Evolutionary conservation across 2,797 vertebrate species (phyloP).

Genomic region (Xiphorhynchus erythropygius): DNA sequence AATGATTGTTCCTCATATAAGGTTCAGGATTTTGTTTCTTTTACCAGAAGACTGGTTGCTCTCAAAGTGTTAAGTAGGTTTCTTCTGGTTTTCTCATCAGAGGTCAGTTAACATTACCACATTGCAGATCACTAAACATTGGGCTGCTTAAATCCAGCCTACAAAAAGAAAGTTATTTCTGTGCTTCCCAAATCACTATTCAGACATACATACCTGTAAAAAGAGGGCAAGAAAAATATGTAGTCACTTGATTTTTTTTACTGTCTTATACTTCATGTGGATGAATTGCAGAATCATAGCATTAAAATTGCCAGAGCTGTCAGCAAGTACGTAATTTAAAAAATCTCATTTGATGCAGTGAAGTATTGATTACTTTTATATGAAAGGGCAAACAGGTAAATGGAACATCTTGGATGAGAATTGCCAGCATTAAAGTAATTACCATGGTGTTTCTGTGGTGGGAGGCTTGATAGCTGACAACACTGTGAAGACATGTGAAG

Average conservation of each 20-base stretch:
- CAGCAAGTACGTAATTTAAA: not conserved
- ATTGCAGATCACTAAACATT: not conserved
- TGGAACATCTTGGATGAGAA: not conserved
- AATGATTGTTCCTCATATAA: not conserved
- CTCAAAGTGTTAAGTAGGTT: not conserved
- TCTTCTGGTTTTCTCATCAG: not conserved
- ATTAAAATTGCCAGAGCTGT: not conserved
- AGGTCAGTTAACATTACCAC: not conserved
- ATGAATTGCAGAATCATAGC: not conserved
- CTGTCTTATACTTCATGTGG: not conserved
- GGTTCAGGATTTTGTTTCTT: not conserved
- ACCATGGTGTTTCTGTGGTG: not conserved
- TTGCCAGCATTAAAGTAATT: not conserved
- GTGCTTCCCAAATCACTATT: not conserved
- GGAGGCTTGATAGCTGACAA: not conserved
- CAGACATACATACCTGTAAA: not conserved
- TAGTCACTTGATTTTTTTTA: not conserved
- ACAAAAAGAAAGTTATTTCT: not conserved
- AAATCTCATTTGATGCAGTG: not conserved
- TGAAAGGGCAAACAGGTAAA: not conserved
- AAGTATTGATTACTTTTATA: not conserved
- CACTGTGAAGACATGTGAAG: not conserved
- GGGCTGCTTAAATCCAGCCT: not conserved
- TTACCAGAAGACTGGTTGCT: not conserved
- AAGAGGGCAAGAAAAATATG: not conserved